Base-by-base conservation (phyloP, 2,888 invertebrate genomes). In the Drosophila histrio region DNA sequence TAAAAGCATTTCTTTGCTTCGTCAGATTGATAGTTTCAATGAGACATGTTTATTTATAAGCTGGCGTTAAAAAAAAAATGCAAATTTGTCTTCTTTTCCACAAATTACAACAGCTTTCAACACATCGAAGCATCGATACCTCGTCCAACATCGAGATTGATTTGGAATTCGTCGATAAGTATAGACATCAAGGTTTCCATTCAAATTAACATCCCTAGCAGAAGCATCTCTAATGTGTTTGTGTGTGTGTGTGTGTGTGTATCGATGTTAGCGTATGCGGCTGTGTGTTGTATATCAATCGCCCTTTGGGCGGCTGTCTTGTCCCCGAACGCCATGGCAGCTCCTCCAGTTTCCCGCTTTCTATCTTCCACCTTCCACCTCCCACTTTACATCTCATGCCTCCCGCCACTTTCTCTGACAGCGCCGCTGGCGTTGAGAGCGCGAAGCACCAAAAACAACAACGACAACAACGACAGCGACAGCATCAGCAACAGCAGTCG, bases 251-350 rank as follows among this genome's bases (percentile, higher is more conserved):
- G 22, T 43, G 15, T 69, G 26, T n/a, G 44, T 7, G 38, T 56
- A 54, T 69, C 61, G 62, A 11, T 69, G 41, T 34, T 13, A 32
- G 36, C 39, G 39, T 34, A 22, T 60, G 66, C 43, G 46, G 30
- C 56, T 74, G 65, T 73, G 73, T 36, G 62, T 65, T 79, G 74
- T 83, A 82, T 79, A 82, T 74, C 74, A 79, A 77, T 82, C 77
- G 79, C 68, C 72, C 74, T 74, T 74, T 67, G 72, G 79, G 70
- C 54, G 50, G 62, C 60, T 60, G 69, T 41, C 47, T 28, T 36
- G 30, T 50, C 19, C 66, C 71, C 59, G 26, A 59, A 64, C 43
- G 9, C 32, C 30, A 36, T 17, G 19, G n/a, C 22, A 34, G 19
- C 24, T 26, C 43, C 68, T 60, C 13, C 19, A 50, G 36, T 21